Evolutionary conservation across 2,888 invertebrate species (phyloP), one percentile per base, ranked within the genome.

Genomic region (Micropterix aruncella): DNA sequence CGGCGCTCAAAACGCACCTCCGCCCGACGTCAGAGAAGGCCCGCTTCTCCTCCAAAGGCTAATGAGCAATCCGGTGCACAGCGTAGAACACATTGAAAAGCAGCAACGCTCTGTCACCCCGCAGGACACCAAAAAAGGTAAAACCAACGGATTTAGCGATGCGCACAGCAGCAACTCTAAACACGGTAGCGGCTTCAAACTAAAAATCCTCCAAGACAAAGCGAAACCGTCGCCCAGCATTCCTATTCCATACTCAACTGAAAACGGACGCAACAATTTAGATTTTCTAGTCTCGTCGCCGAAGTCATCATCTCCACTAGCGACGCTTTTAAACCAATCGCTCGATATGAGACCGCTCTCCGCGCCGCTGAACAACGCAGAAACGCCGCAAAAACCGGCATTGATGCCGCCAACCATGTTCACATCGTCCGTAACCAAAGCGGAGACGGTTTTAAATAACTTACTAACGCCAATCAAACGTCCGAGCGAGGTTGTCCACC

Each of bases 351-450:
- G 45, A 17, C 43, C 50, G 18, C 46, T 49, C 45, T 48, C 52
- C 53, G 57, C 46, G 47, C 58, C 44, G n/a, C 16, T 46, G 52
- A 60, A 60, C 52, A 64, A 62, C 52, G 53, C 58, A 51, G 64
- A 68, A 44, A 64, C 66, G 47, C 70, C 73, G 50, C 70, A 70
- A 53, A 82, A 80, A 55, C 87, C 86, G 16, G 83, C 86, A 9
- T 63, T 89, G 53, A 87, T 89, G 79, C 86, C 88, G 3, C 89
- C 90, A 1, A 83, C 83, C 42, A 89, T 89, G 88, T 89, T 89
- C 57, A 79, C 82, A 19, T 73, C 79, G 15, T 71, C 77, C 38
- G 71, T 56, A 52, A 65, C 57, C 55, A 72, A 53, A 50, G 66
- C 55, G 46, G 47, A 58, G 59, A 19, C 46, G 51, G 49, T 54